These are phyloP conservation scores for Zapornia atra DNA, from an alignment of 2,113 vertebrate genomes.

Conservation along the genomic window DNA sequence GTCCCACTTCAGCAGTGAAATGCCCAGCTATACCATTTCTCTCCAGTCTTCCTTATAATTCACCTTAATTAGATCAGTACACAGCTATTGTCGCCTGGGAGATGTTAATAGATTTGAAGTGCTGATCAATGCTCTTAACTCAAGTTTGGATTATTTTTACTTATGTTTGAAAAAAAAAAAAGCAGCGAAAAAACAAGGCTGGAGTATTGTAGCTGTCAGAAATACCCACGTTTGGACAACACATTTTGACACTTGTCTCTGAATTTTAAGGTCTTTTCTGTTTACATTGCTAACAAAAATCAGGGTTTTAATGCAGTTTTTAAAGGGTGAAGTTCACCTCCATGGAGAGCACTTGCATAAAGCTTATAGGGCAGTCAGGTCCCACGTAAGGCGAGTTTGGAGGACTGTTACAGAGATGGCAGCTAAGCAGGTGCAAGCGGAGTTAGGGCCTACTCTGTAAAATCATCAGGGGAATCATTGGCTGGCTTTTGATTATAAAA, in stretches of 20 bases:
- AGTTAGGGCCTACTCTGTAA: neutral
- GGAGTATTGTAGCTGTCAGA: neutral
- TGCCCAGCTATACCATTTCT: neutral
- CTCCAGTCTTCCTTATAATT: neutral
- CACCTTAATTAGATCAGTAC: neutral
- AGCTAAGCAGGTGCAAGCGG: neutral
- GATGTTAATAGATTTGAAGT: neutral
- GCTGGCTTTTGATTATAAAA: neutral
- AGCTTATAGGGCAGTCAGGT: neutral
- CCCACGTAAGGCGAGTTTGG: neutral
- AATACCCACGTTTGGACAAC: neutral
- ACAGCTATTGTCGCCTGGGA: neutral
- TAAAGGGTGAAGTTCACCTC: neutral
- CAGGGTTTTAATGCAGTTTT: neutral
- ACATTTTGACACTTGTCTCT: neutral
- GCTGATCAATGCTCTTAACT: neutral
- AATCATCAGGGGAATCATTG: neutral
- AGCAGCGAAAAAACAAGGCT: neutral
- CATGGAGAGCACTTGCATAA: neutral
- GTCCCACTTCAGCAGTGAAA: neutral
- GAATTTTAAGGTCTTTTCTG: neutral
- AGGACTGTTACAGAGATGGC: neutral
- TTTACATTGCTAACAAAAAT: neutral
- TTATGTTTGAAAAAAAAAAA: neutral
- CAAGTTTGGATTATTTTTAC: neutral